Conservation (phyloP, 2,888 invertebrate genomes). For the Xestia ashworthii region DNA sequence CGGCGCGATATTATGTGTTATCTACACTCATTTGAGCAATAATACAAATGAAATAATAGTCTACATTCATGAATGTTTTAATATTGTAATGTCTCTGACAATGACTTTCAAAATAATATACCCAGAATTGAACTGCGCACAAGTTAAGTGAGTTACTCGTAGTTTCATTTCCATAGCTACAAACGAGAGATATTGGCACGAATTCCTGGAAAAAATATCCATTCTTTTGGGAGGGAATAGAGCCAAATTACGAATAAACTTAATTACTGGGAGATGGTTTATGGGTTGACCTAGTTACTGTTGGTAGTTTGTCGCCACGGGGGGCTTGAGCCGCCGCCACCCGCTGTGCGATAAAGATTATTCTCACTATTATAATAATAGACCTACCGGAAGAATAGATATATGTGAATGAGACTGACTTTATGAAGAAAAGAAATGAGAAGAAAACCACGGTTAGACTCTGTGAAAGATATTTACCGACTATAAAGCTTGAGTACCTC, state of each 20-base stretch:
- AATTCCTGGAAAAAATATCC: constrained; percentile 11
- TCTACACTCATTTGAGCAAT: not conserved
- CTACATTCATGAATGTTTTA: not conserved
- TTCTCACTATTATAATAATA: not conserved
- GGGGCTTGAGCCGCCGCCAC: not conserved
- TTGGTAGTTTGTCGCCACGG: constrained; percentile 13
- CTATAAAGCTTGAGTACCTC: not conserved
- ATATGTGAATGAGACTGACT: not conserved
- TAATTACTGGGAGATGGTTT: constrained; percentile 51
- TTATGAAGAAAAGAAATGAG: not conserved
- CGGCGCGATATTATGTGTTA: not conserved
- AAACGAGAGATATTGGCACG: constrained; percentile 24
- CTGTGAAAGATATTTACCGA: not conserved
- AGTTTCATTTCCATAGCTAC: not conserved
- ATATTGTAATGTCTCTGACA: not conserved
- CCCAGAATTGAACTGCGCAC: not conserved
- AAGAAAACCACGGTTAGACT: not conserved
- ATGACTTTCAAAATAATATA: not conserved
- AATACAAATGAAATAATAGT: not conserved
- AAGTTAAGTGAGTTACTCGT: not conserved
- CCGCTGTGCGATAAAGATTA: not conserved
- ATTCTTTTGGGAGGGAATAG: constrained; percentile 2
- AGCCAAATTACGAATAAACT: constrained; percentile 52
- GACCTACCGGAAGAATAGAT: not conserved
- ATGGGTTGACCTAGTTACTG: constrained; percentile 38